Evolutionary conservation across 2,113 vertebrate genomes (phyloP), one percentile per base, ranked within the genome.

Genomic region (Arvicanthis niloticus): DNA sequence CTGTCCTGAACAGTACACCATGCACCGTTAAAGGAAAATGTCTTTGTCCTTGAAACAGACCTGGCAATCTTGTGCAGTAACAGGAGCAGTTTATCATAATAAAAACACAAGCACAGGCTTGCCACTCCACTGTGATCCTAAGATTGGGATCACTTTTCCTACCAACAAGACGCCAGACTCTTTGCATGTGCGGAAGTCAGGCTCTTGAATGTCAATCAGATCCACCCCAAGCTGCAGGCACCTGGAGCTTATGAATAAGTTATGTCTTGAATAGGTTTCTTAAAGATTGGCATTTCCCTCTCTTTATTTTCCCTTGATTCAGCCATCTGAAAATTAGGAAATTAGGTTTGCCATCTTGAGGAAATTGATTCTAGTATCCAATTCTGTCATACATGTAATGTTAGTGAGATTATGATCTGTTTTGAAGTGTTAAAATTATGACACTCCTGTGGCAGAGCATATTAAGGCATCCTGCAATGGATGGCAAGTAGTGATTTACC

Each of bases 281-380:
- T 73, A 60, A 82, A 94, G 68, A 3, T 65, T 53, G 40, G 7
- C 31, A 31, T 58, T 86, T 17, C 21, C 29, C n/a, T 2, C 40
- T 4, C 9, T 75, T 68, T 17, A 10, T 19, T 73, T 60, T 9
- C 37, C 22, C 29, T 31, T 62, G 75, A 19, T 56, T 34, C 21
- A 90, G 19, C 72, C 21, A 65, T 92, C 53, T 48, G 78, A 78
- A 81, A 84, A 88, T 85, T 95, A 45, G 91, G 56, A 96, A 56
- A 12, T 12, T 68, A 60, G 24, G 1, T 97, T 92, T 70, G 7
- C 31, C 62, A 80, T 62, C 2, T 88, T 73, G 37, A 85, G 5
- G 17, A 7, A 88, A 80, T 85, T 78, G 58, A 31, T 26, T 62
- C 0, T 76, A 68, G 81, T 75, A 31, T 75, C 31, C 37, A 73